Evolutionary conservation across 2,797 vertebrate genomes (phyloP).

Genomic region (Brachymystax lenok): DNA sequence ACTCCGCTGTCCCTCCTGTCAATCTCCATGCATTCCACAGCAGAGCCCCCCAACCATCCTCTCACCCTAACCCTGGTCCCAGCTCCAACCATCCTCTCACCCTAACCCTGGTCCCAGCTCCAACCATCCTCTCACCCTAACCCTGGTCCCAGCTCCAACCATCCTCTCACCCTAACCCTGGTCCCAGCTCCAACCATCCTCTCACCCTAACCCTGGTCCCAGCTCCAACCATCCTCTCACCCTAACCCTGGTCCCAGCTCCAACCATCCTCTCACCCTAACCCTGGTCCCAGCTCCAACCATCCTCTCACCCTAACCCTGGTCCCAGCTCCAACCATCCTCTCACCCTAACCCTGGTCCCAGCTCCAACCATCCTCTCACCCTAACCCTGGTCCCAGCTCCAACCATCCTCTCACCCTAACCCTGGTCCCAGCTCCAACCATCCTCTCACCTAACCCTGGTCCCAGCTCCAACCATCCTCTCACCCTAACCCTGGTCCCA

Average conservation of each 20-base stretch:
- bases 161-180: not conserved
- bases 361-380: not conserved
- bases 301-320: too few relatives aligned
- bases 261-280: too few relatives aligned
- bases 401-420: not conserved
- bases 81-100: not conserved
- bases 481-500: too few relatives aligned
- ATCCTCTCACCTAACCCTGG: not conserved
- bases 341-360: not conserved
- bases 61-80: not conserved
- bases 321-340: too few relatives aligned
- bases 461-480: not conserved
- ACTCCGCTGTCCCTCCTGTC: constrained; percentile 25
- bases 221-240: not conserved
- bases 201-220: not conserved
- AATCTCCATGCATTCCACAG: constrained; percentile 31
- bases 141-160: not conserved
- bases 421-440: too few relatives aligned
- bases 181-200: not conserved
- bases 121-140: not conserved
- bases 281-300: not conserved
- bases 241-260: too few relatives aligned
- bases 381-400: too few relatives aligned
- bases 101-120: not conserved
- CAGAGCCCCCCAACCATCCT: constrained; percentile 3